These are phyloP conservation scores for Sicus ferrugineus DNA, from an alignment of 2,888 invertebrate species.

Conservation along the genomic window DNA sequence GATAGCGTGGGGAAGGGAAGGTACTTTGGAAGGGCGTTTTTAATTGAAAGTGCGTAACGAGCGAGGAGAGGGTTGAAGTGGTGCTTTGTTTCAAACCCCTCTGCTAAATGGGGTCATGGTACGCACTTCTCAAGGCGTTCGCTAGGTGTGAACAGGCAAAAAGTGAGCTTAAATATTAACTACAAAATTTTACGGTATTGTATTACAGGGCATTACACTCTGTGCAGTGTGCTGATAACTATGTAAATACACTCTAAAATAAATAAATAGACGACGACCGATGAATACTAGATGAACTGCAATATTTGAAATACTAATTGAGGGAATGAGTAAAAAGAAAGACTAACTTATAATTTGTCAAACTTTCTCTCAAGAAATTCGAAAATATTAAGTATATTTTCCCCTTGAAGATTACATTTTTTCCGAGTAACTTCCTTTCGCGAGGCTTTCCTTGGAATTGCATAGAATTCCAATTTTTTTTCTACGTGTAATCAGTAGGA, in stretches of 20 bases:
- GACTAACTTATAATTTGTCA: no score
- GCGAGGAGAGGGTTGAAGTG: conserved; percentile 23
- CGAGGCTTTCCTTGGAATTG: no score
- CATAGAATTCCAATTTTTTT: no score
- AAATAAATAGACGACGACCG: not conserved
- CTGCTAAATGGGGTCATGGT: conserved; percentile 23
- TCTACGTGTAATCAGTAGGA: no score
- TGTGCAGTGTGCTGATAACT: no score
- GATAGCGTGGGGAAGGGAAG: conserved; percentile 10
- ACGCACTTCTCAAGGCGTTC: conserved; percentile 19
- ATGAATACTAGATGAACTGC: not conserved
- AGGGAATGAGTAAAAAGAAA: no score
- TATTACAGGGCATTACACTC: conserved; percentile 18
- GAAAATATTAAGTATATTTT: no score
- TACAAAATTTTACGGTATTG: conserved; percentile 12
- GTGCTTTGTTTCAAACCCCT: conserved; percentile 17
- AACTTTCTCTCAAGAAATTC: no score
- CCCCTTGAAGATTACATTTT: no score
- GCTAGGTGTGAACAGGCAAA: conserved; percentile 31
- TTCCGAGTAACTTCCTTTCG: no score
- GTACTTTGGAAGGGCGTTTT: conserved; percentile 26
- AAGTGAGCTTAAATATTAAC: conserved; percentile 19
- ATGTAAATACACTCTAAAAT: not conserved
- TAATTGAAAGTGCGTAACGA: conserved; percentile 33
- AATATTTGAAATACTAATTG: no score